Evolutionary conservation across 2,888 invertebrate species (phyloP), one percentile per base, ranked within the genome.

Genomic region (Diachrysia chrysitis): DNA sequence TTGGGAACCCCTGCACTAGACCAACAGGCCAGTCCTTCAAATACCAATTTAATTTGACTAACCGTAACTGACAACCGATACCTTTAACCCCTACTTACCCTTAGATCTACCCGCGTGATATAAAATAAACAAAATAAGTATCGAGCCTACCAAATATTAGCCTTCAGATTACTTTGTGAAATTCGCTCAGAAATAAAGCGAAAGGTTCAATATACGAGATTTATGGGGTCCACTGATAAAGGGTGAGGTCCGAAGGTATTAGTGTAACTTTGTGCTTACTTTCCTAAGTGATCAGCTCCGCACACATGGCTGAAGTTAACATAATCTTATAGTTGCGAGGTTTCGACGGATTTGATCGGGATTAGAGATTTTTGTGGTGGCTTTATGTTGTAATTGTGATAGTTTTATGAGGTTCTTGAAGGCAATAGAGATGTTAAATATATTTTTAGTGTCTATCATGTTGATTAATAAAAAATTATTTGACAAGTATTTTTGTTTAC

Each of bases 251-350:
- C 58, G 53, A 42, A n/a, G 58, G 61, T 57, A 73, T 78, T 71
- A 66, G 64, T 66, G 69, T 66, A 64, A 76, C 79, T 80, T 81
- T 78, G 59, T 59, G 78, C 78, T 80, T 73, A 78, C 69, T 81
- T 78, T 57, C 32, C 46, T 59, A 65, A 70, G 56, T 55, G 71
- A 59, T 61, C 46, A 60, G 51, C 23, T 46, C 55, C 60, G 62
- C 71, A 73, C 57, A 66, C 63, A 67, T 51, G 12, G 42, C 14
- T 10, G 1, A 42, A 42, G n/a, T 42, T 42, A 42, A 42, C 42
- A n/a, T 42, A 42, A 42, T 42, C n/a, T 42, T 42, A 14, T 42
- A 6, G 42, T n/a, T 5, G 10, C 10, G 37, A 14, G n/a, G 42
- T 42, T n/a, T 42, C n/a, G 16, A 7, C n/a, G 42, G n/a, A n/a